Conservation (phyloP, 2,113 vertebrate genomes). For the mouse (Mus musculus) region DNA sequence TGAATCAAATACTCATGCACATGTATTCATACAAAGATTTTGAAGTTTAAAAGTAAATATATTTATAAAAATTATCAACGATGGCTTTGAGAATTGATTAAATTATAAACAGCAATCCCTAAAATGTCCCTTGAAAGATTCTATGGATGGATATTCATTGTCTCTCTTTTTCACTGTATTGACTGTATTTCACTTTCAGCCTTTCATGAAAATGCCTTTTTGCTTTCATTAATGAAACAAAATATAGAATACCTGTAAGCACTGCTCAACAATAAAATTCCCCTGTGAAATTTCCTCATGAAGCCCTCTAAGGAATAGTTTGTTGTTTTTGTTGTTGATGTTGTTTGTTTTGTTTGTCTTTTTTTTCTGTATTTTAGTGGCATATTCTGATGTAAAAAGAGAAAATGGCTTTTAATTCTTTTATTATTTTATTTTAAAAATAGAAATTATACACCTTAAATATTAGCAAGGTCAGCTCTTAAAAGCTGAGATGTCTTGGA, state of each 20-base stretch:
- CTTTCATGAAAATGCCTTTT: background rate
- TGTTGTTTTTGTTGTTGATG: too few relatives aligned
- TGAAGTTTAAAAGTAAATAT: background rate
- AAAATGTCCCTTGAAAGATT: background rate
- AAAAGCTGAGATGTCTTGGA: background rate
- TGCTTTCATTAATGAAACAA: background rate
- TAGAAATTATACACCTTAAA: background rate
- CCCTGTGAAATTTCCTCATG: background rate
- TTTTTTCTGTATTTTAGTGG: background rate
- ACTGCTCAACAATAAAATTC: background rate
- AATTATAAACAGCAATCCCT: background rate
- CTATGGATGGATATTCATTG: background rate
- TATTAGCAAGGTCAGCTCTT: background rate
- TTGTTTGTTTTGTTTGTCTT: too few relatives aligned
- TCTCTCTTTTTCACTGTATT: background rate
- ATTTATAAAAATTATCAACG: background rate
- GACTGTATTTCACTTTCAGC: background rate
- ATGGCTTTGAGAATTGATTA: background rate
- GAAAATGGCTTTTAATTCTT: background rate
- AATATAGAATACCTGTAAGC: background rate
- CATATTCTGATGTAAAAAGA: background rate
- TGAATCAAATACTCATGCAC: background rate
- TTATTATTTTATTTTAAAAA: background rate
- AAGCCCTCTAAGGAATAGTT: background rate
- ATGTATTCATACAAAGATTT: background rate